Evolutionary conservation across 2,797 vertebrate genomes (phyloP).

Genomic region (Lepidocolaptes lacrymiger): DNA sequence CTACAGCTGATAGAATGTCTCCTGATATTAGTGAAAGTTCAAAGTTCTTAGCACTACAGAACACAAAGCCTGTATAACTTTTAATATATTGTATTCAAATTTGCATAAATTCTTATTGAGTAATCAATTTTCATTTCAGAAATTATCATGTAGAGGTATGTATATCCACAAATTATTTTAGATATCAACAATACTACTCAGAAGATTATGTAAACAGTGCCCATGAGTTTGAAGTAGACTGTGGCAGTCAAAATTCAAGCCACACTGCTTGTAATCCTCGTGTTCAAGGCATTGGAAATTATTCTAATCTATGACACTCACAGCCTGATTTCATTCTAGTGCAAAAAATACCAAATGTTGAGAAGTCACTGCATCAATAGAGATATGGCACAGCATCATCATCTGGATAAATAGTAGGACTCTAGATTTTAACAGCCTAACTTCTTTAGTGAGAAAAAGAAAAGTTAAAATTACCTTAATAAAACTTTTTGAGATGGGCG

Average conservation of each 20-base stretch:
- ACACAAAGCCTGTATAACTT: background rate
- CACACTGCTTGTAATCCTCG: background rate
- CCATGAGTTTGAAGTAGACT: background rate
- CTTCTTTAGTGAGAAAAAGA: background rate
- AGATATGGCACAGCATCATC: background rate
- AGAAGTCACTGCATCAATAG: background rate
- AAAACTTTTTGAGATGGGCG: background rate
- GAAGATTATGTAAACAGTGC: background rate
- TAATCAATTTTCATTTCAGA: background rate
- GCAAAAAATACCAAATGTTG: background rate
- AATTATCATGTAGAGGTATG: background rate
- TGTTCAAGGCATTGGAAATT: background rate
- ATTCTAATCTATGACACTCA: background rate
- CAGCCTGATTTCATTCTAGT: background rate
- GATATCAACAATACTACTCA: background rate
- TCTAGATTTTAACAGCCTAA: background rate
- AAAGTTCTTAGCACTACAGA: background rate
- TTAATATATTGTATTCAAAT: background rate
- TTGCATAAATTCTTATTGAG: background rate
- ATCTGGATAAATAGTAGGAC: background rate
- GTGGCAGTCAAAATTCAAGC: background rate
- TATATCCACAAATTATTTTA: background rate
- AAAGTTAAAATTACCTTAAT: background rate
- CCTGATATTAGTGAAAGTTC: background rate
- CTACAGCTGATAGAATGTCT: background rate